Evolutionary conservation across 1,140 invertebrate genomes (phyloP), one percentile per base, ranked within the genome.

Genomic region (Nephila pilipes): DNA sequence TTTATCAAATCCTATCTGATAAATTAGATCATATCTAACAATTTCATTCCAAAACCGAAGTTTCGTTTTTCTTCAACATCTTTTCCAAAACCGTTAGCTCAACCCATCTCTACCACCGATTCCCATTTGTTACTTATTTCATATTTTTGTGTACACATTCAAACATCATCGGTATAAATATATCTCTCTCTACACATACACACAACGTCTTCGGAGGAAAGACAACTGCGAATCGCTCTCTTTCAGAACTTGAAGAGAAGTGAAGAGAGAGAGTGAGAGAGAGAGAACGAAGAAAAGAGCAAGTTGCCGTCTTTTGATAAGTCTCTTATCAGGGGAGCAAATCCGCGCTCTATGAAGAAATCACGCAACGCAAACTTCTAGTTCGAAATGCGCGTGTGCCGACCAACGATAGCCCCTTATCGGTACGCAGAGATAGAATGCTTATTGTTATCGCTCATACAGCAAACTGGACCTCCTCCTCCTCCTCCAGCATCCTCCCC

Each of bases 291-390:
- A 87, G 85, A 93, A 80, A 87, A 87, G 91, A 69, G 91, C 83
- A 87, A 80, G 54, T 87, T 87, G 80, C 80, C 38, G 80, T 65
- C 91, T 80, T 87, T 87, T 87, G 91, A 93, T 93, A 93, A 93
- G 91, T 87, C 65, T 25, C 91, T 93, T 93, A 93, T 93, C 91
- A 10, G 46, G 22, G 20, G 79, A 29, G 63, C 91, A 93, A 93
- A 93, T 93, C 91, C 91, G 63, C 83, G 46, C 69, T 87, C 91
- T 93, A 93, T 93, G 91, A 93, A 93, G 91, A 93, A 93, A 93
- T 93, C 91, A 93, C 91, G 91, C 65, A 93, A 80, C 38, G 91
- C 91, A 93, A 93, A 93, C 91, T 92, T 29, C 83, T 63, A 18
- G 57, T 29, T 46, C 29, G 85, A 87, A 85, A 92, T 65, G 80